phyloP scores from a whole-genome alignment of 2,888 invertebrate genomes.

The Noctua pronuba region DNA sequence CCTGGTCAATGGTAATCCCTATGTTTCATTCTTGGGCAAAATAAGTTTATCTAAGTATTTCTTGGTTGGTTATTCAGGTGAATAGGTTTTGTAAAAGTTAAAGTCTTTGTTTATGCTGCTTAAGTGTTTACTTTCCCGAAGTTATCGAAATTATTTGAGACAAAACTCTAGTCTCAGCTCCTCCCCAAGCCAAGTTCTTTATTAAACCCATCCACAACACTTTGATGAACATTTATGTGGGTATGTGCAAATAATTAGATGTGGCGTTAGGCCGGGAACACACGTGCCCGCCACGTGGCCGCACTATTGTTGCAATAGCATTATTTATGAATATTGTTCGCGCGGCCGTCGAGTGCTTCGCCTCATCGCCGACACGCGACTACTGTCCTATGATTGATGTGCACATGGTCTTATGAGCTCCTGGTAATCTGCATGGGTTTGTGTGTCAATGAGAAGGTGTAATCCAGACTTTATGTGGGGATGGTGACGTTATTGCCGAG shows the following conservation, averaged over 20 bases:
- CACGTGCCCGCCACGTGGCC: conserved; percentile 75
- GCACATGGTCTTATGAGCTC: conserved; percentile 78
- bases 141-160: background rate
- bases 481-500: conserved; percentile 13
- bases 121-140: background rate
- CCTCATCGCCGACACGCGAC: conserved; percentile 80
- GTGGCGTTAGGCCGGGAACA: conserved; percentile 73
- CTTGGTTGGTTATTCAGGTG: background rate
- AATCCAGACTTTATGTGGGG: conserved; percentile 47
- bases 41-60: background rate
- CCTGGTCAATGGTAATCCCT: background rate
- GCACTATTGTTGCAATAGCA: conserved; percentile 78
- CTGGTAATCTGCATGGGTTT: conserved; percentile 67
- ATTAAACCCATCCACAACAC: conserved; percentile 62
- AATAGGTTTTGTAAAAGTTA: background rate
- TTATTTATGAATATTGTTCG: conserved; percentile 89
- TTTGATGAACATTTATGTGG: conserved; percentile 72
- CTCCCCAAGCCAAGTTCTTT: conserved; percentile 24
- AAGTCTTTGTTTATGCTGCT: too few relatives aligned
- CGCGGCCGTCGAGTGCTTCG: conserved; percentile 75
- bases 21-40: background rate
- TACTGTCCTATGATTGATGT: conserved; percentile 74
- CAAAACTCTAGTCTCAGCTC: background rate
- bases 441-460: conserved; percentile 59
- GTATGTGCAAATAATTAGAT: conserved; percentile 85